Evolutionary conservation across 1,140 invertebrate genomes (phyloP).

Genomic region (Drosophila micromelanica): DNA sequence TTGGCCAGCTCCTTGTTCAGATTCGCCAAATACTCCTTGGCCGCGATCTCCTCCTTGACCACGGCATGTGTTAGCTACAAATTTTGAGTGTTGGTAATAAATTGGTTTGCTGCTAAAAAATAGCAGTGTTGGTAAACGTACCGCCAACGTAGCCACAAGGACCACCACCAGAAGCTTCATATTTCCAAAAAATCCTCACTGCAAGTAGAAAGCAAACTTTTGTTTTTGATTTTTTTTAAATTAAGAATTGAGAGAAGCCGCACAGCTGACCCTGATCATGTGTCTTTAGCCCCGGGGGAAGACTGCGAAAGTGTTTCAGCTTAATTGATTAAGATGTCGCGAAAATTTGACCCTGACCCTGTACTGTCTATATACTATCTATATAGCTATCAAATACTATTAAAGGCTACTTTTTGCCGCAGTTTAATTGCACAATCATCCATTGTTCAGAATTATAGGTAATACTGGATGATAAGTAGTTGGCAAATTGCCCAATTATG

Average conservation of each 20-base stretch:
- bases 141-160: conserved; percentile 67
- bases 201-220: conserved; percentile 35
- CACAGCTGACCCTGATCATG: conserved; percentile 40
- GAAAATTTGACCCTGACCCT: conserved; percentile 13
- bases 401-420: neutral
- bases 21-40: conserved; percentile 86
- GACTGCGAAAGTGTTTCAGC: conserved; percentile 2
- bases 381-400: neutral
- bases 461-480: conserved; percentile 1
- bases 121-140: conserved; percentile 50
- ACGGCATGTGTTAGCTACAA: conserved; percentile 55
- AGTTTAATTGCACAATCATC: conserved; percentile 30
- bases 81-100: too few relatives aligned
- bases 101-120: too few relatives aligned
- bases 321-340: conserved; percentile 50
- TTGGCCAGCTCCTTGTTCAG: conserved; percentile 86
- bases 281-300: neutral
- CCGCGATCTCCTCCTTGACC: conserved; percentile 86
- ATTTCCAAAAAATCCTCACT: conserved; percentile 50
- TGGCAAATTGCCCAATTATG: conserved; percentile 11
- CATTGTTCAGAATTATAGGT: neutral
- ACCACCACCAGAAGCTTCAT: conserved; percentile 70
- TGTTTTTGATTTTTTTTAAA: conserved; percentile 18
- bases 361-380: neutral
- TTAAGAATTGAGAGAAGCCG: conserved; percentile 12